Evolutionary conservation across 2,888 invertebrate genomes (phyloP).

Genomic region (Brachypalpus laphriformis): DNA sequence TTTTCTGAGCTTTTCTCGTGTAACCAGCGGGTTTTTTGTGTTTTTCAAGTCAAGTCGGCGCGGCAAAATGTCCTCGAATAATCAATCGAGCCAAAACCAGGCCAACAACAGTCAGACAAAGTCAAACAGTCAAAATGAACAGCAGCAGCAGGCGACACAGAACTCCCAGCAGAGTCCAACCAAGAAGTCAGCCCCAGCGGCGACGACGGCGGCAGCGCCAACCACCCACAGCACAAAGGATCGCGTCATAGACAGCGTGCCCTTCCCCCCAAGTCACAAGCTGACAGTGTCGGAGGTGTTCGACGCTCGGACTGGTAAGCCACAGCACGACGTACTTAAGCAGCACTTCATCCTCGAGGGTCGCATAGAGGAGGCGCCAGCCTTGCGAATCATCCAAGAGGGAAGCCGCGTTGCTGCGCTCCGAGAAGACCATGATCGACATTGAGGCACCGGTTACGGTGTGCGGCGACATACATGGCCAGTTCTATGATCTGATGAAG

Average conservation of each 20-base stretch:
- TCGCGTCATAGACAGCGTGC: conserved; percentile 86
- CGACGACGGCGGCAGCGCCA: conserved; percentile 37
- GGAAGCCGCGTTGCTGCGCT: conserved; percentile 91
- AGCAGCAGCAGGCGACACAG: conserved; percentile 46
- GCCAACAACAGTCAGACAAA: conserved; percentile 74
- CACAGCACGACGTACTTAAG: conserved; percentile 97
- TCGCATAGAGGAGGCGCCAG: conserved; percentile 97
- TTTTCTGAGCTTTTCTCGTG: background rate
- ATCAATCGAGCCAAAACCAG: conserved; percentile 79
- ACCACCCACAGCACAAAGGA: conserved; percentile 76
- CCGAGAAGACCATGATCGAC: conserved; percentile 99
- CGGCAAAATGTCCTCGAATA: conserved; percentile 81
- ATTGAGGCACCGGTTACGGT: conserved; percentile 99
- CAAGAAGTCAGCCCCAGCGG: conserved; percentile 68
- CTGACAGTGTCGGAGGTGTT: conserved; percentile 97
- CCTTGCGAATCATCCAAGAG: conserved; percentile 98
- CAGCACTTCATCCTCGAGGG: conserved; percentile 99
- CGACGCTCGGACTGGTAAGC: conserved; percentile 95
- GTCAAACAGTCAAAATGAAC: conserved; percentile 64
- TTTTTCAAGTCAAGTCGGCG: conserved; percentile 35
- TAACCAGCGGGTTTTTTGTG: conserved; percentile 27
- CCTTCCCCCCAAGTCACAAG: conserved; percentile 98
- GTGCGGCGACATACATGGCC: conserved; percentile 99
- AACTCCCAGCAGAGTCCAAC: conserved; percentile 74
- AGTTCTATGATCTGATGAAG: conserved; percentile 99